phyloP scores from a whole-genome alignment of 2,888 invertebrate species.

The Eucriotettix oculatus region DNA sequence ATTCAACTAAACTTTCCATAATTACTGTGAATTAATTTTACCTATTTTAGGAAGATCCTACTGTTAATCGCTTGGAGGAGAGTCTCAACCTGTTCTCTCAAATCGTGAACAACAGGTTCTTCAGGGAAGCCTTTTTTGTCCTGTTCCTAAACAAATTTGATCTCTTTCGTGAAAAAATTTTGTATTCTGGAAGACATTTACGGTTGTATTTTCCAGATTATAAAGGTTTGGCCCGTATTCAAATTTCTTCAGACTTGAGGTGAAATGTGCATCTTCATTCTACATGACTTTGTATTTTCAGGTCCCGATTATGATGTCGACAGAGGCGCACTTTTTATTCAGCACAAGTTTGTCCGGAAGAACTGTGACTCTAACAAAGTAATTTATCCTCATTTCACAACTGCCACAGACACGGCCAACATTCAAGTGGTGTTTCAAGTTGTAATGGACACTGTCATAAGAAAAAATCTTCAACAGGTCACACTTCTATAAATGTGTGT shows the following conservation, averaged over 20 bases:
- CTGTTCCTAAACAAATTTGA: constrained; percentile 48
- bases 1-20: background rate
- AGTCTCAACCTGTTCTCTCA: constrained; percentile 44
- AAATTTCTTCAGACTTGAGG: no score
- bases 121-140: constrained; percentile 41
- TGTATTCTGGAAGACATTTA: constrained; percentile 41
- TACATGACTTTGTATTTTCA: constrained; percentile 16
- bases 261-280: no score
- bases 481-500: constrained; percentile 26
- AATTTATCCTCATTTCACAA: constrained; percentile 47
- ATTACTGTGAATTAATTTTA: background rate
- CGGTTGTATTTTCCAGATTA: constrained; percentile 41
- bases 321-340: constrained; percentile 41
- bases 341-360: constrained; percentile 38
- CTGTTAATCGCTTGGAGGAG: constrained; percentile 43
- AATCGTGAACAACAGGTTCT: constrained; percentile 46
- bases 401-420: constrained; percentile 48
- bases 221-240: constrained; percentile 23
- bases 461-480: constrained; percentile 39
- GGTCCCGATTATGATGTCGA: constrained; percentile 45
- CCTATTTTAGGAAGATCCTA: constrained; percentile 35
- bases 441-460: constrained; percentile 46
- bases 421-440: constrained; percentile 47
- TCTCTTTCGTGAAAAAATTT: constrained; percentile 44
- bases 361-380: constrained; percentile 38